Evolutionary conservation across 2,888 invertebrate genomes (phyloP).

Genomic region (Apamea crenata): DNA sequence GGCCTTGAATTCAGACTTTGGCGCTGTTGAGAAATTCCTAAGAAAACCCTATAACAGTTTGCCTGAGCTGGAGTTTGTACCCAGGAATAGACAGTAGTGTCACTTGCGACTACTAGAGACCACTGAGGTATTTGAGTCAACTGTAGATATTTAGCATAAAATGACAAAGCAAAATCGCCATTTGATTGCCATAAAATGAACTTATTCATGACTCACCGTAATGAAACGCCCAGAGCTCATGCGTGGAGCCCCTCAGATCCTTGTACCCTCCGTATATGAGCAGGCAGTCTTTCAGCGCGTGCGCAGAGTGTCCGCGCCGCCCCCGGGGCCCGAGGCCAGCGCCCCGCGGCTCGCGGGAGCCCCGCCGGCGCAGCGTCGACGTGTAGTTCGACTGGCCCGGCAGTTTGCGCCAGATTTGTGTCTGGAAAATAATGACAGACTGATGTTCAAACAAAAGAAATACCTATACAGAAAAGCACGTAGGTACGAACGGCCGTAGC

Average conservation of each 20-base stretch:
- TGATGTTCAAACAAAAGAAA: background rate
- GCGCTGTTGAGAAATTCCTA: background rate
- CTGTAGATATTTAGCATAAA: background rate
- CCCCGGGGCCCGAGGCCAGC: conserved; percentile 92
- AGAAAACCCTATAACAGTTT: background rate
- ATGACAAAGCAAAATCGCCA: background rate
- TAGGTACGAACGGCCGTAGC: background rate
- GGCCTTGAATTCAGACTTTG: background rate
- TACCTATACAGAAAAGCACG: conserved; percentile 3
- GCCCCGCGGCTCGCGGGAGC: conserved; percentile 81
- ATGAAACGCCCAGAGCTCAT: conserved; percentile 96
- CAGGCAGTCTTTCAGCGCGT: conserved; percentile 94
- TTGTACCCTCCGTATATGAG: conserved; percentile 97
- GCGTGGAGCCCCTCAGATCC: conserved; percentile 95
- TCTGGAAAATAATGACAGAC: conserved; percentile 61
- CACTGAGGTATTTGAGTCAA: background rate
- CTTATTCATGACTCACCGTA: conserved; percentile 91
- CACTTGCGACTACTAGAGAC: background rate
- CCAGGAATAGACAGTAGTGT: background rate
- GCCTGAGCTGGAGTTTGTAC: background rate
- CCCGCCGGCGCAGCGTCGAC: conserved; percentile 83
- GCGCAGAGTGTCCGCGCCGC: conserved; percentile 95
- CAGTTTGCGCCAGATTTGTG: conserved; percentile 87
- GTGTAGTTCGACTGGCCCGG: conserved; percentile 90
- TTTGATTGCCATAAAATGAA: background rate